These are phyloP conservation scores for Solenodon paradoxus DNA, from an alignment of 2,113 vertebrate species.

Conservation along the genomic window DNA sequence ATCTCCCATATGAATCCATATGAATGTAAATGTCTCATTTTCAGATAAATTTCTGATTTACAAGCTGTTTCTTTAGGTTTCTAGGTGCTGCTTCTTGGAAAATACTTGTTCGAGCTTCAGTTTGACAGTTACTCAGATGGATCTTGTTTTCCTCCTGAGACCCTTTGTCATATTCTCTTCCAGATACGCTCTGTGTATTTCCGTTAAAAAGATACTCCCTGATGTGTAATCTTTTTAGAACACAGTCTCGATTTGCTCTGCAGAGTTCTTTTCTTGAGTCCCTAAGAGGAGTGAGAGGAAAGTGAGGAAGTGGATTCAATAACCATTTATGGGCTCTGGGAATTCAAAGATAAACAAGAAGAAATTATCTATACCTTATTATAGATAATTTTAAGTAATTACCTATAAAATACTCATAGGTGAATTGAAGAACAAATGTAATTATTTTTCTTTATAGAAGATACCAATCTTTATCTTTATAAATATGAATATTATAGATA, in stretches of 20 bases:
- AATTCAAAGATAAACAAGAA: neutral
- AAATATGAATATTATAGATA: neutral
- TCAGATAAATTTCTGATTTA: constrained; percentile 31
- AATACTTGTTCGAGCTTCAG: constrained; percentile 29
- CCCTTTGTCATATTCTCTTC: neutral
- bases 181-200: neutral
- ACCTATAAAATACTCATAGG: neutral
- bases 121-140: neutral
- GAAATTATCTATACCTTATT: neutral
- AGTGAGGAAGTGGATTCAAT: neutral
- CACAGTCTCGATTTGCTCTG: neutral
- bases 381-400: neutral
- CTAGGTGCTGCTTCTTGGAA: neutral
- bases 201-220: neutral
- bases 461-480: neutral
- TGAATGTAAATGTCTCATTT: constrained; percentile 31
- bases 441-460: neutral
- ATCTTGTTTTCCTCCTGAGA: neutral
- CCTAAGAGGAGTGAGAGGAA: neutral
- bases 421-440: neutral
- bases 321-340: neutral
- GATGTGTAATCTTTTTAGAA: neutral
- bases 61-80: neutral
- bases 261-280: neutral
- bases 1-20: neutral